Evolutionary conservation across 2,888 invertebrate genomes (phyloP).

Genomic region (Miltochrista miniata): DNA sequence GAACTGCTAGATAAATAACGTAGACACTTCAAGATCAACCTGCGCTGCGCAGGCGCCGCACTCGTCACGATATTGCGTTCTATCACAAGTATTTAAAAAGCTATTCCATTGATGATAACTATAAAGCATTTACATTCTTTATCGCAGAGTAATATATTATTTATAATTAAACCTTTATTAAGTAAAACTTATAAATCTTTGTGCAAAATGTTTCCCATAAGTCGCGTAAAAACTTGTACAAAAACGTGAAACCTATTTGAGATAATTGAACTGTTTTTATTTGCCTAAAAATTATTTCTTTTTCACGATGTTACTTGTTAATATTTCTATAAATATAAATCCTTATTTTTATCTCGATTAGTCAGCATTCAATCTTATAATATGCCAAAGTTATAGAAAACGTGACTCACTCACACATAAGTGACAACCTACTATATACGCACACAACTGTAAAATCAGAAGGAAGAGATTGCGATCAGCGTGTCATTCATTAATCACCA

Average conservation of each 20-base stretch:
- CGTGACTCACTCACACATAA: slow-evolving; percentile 3
- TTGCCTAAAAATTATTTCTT: no score
- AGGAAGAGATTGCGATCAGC: slow-evolving; percentile 63
- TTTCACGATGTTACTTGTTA: no score
- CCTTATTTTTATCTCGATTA: no score
- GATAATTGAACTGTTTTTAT: no score
- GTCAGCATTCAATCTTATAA: not conserved
- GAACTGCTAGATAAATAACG: slow-evolving; percentile 21
- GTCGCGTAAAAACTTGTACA: no score
- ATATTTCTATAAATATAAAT: no score
- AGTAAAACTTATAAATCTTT: not conserved
- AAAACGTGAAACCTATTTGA: no score
- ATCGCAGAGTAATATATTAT: not conserved
- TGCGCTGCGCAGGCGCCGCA: slow-evolving; percentile 9
- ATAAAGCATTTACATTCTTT: not conserved
- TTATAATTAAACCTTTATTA: not conserved
- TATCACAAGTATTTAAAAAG: slow-evolving; percentile 1
- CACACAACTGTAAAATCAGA: slow-evolving; percentile 18
- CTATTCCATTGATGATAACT: not conserved
- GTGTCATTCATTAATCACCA: slow-evolving; percentile 56
- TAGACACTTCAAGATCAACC: slow-evolving; percentile 38
- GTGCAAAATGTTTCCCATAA: no score
- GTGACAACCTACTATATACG: not conserved
- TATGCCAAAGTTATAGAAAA: not conserved
- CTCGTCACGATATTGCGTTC: slow-evolving; percentile 4